Evolutionary conservation across 2,888 invertebrate genomes (phyloP), one percentile per base, ranked within the genome.

Genomic region (Gnatocerus cornutus): DNA sequence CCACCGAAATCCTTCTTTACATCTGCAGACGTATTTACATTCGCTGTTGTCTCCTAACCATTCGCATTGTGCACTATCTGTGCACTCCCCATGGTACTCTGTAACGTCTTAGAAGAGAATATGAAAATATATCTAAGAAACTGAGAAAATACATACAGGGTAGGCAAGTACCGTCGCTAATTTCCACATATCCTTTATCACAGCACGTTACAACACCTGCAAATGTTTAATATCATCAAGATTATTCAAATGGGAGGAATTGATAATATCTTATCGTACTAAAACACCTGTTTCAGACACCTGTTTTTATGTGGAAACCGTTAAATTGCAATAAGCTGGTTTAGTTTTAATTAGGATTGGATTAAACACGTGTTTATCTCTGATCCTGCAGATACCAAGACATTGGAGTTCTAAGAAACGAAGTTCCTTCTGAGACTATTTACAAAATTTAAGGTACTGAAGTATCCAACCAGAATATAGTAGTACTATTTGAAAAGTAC

Each of bases 1-100:
- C 79, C 79, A 79, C 64, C 72, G 72, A 62, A 63, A 77, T 7
- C 71, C 71, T 43, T 67, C 55, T 21, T 70, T 14, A 56, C 79
- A 79, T 14, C 66, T 59, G 53, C 79, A 79, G 12, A 59, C 66
- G 29, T 74, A 69, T n/a, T 27, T 58, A 56, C 79, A 79, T 4
- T 46, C 52, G 1, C 73, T 68, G 59, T 77, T 73, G 0, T 59
- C 37, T 10, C 77, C 79, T n/a, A 79, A 43, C 73, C 76, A 79
- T 30, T 73, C 70, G 41, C 79, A 79, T 50, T 79, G 77, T 7
- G 53, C 21, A 8, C 50, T n/a, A 41, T 73, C 70, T 13, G 53
- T 59, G 68, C 79, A 79, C 14, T 69, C 53, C 7, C 58, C 72
- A n/a, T 68, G 58, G 56, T 76, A 79, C 68, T 76, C 75, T 5